Evolutionary conservation across 2,113 vertebrate species (phyloP), one percentile per base, ranked within the genome.

Genomic region (Rhynchopsitta pachyrhyncha): DNA sequence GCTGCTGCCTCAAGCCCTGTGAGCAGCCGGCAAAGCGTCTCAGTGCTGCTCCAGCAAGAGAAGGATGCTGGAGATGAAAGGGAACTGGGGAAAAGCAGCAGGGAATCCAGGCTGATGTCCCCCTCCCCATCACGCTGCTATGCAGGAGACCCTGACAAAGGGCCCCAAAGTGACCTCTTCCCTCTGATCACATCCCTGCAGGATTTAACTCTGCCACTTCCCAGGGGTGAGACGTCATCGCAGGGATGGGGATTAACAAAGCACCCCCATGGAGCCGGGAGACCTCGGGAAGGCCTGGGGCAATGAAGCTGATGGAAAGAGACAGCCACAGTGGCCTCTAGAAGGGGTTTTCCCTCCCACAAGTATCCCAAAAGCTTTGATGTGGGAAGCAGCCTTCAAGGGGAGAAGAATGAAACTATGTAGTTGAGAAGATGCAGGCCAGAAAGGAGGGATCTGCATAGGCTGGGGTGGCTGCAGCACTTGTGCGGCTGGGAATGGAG

Each of bases 131-230:
- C 28, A 46, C 0, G 1, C 33, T 60, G 80, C 70, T 63, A 12
- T 0, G 8, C 33, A 42, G 59, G 49, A 71, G 60, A 86, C 60
- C 83, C 91, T 28, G 33, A 41, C 68, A 60, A 71, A 92, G 33
- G 64, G 7, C 28, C 86, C n/a, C n/a, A 4, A 39, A 7, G 0
- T 0, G 0, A 79, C 52, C 80, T 63, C 82, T 33, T 27, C 24
- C 1, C 73, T 86, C 46, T 20, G 59, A 68, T 53, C 2, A 0
- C 2, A 0, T 24, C 10, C 0, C 75, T 46, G 82, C 33, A 41
- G 84, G 84, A 85, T 79, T 93, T 76, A 12, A 87, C 84, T 82
- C n/a, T 52, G 67, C 62, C 66, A 79, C 62, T 76, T 71, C 78
- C 47, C 29, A 13, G 57, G 57, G 83, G 49, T 62, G 69, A 89